These are phyloP conservation scores for Icerya purchasi DNA, from an alignment of 2,888 invertebrate genomes.

Conservation along the genomic window DNA sequence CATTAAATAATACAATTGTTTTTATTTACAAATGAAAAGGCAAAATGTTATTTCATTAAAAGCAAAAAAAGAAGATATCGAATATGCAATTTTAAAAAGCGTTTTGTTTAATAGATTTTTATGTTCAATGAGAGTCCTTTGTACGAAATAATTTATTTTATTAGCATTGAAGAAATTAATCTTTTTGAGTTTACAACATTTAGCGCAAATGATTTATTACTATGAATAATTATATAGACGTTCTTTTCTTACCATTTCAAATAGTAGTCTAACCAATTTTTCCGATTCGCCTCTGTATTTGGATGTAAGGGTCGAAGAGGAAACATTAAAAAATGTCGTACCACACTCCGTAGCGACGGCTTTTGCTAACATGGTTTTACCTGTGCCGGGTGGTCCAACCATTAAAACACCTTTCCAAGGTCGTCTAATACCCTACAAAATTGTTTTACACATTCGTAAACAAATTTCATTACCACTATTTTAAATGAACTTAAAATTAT, in stretches of 20 bases:
- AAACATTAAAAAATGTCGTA: conserved; percentile 92
- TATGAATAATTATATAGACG: not conserved
- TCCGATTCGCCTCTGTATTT: conserved; percentile 99
- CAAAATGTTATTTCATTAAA: too few species aligned
- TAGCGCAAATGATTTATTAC: not conserved
- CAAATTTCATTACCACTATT: too few species aligned
- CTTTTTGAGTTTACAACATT: not conserved
- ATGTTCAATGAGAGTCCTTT: not conserved
- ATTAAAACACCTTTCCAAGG: conserved; percentile 93
- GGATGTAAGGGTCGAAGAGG: conserved; percentile 89
- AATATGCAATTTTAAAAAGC: too few species aligned
- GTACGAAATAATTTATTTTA: too few species aligned
- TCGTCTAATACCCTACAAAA: conserved; percentile 57
- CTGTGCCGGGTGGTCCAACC: conserved; percentile 83
- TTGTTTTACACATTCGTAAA: too few species aligned
- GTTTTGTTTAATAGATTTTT: too few species aligned
- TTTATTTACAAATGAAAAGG: too few species aligned
- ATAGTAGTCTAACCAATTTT: conserved; percentile 83
- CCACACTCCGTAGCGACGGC: conserved; percentile 97
- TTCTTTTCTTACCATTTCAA: conserved; percentile 62
- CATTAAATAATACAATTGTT: too few species aligned
- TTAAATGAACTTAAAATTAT: too few species aligned
- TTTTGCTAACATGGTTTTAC: conserved; percentile 91
- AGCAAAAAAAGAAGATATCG: too few species aligned
- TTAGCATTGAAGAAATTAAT: too few species aligned